Conservation (phyloP, 2,797 vertebrate genomes). For the Botia kubotai region DNA sequence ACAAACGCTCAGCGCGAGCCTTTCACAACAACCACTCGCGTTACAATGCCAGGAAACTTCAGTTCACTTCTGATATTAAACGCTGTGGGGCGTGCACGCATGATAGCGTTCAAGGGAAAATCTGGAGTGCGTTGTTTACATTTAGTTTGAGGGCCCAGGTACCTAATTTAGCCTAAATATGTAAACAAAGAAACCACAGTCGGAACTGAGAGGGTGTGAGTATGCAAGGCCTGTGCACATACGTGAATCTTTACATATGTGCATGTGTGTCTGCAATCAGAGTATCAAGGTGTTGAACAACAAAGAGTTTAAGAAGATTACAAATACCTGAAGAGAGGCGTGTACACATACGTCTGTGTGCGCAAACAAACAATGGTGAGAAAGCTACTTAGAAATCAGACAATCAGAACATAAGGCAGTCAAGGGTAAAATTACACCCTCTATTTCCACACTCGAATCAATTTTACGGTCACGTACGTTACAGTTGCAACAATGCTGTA, state of each 20-base stretch:
- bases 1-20: neutral
- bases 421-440: conserved; percentile 23
- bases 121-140: neutral
- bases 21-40: neutral
- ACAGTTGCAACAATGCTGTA: neutral
- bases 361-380: neutral
- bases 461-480: neutral
- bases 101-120: neutral
- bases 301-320: neutral
- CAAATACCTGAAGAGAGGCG: neutral
- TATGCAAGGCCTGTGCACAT: neutral
- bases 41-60: conserved; percentile 4
- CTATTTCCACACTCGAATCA: neutral
- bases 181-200: conserved; percentile 22
- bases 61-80: neutral
- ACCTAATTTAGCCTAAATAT: conserved; percentile 1
- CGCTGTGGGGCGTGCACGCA: neutral
- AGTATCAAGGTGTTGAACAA: neutral
- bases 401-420: neutral
- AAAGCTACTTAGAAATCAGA: too few relatives aligned
- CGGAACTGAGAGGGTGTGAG: neutral
- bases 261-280: too few relatives aligned
- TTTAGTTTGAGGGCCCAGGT: too few relatives aligned
- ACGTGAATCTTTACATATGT: neutral
- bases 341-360: neutral